Conservation (phyloP, 2,888 invertebrate species). For the Drepana falcataria region DNA sequence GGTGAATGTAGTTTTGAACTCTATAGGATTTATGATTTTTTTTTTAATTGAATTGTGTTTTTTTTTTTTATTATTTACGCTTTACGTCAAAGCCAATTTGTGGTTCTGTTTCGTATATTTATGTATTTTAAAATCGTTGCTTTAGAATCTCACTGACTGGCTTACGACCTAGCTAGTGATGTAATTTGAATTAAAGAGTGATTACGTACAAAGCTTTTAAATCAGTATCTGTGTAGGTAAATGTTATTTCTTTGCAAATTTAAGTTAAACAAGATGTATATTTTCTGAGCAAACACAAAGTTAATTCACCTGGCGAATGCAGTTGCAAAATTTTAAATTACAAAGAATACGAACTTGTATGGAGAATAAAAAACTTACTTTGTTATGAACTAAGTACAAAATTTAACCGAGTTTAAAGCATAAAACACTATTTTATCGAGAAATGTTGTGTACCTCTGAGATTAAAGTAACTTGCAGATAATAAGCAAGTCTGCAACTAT, state of each 20-base stretch:
- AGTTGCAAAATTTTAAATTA: constrained; percentile 64
- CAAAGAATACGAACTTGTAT: constrained; percentile 56
- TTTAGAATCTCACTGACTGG: too few relatives aligned
- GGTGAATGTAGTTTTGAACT: neutral
- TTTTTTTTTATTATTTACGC: neutral
- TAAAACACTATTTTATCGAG: constrained; percentile 24
- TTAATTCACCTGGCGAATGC: constrained; percentile 43
- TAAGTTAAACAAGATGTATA: neutral
- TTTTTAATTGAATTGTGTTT: neutral
- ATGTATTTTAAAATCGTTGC: too few relatives aligned
- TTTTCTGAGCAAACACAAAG: constrained; percentile 12
- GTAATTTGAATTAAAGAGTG: too few relatives aligned
- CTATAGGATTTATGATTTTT: neutral
- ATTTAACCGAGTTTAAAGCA: constrained; percentile 46
- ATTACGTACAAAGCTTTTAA: too few relatives aligned
- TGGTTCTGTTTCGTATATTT: too few relatives aligned
- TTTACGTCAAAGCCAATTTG: too few relatives aligned
- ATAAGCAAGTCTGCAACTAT: neutral
- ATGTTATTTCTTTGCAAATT: neutral
- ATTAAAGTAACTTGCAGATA: neutral
- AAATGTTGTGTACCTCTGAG: neutral
- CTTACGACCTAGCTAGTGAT: too few relatives aligned
- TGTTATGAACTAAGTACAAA: constrained; percentile 56
- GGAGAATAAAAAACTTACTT: constrained; percentile 47
- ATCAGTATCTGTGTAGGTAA: too few relatives aligned